Evolutionary conservation across 1,140 invertebrate genomes (phyloP), one percentile per base, ranked within the genome.

Genomic region (Zaprionus capensis): DNA sequence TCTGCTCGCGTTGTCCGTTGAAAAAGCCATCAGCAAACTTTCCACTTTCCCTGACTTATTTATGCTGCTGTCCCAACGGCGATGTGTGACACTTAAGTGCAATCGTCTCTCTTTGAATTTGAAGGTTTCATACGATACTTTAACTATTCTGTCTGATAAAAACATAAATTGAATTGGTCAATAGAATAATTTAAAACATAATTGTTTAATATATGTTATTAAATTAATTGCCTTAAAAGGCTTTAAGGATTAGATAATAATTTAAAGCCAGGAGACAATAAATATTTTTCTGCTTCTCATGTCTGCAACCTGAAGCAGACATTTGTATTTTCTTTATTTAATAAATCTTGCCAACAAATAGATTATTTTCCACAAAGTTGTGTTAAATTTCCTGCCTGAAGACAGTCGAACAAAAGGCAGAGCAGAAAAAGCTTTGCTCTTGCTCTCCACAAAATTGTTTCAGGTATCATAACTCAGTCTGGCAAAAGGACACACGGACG

Each of bases 391-490:
- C 20, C 46, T 24, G 46, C 4, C 41, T 17, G 7, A 6, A 17
- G 41, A 46, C 41, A 46, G n/a, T 51, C 20, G 11, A 51, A 51
- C 46, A 51, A 51, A 51, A 51, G 46, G 11, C 20, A 51, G 17
- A 51, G n/a, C 46, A 51, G 20, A 51, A 3, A 49, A 4, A 49
- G 9, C 41, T n/a, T n/a, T 46, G 49, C 22, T 26, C 4, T 22
- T 14, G 26, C 51, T 55, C 22, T 28, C 26, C 24, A 6, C 7
- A 31, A 56, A 56, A 55, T 26, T 56, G 53, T 26, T 56, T 26
- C 26, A n/a, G 53, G 26, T 31, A 56, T 56, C 26, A 56, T 56
- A 56, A 56, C 53, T 56, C 53, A 56, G 53, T 56, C 53, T 28
- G 53, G 53, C 24, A n/a, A 9, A 7, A n/a, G 15, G 53, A 56